Evolutionary conservation across 2,113 vertebrate species (phyloP).

Genomic region (Sminthopsis crassicaudata): DNA sequence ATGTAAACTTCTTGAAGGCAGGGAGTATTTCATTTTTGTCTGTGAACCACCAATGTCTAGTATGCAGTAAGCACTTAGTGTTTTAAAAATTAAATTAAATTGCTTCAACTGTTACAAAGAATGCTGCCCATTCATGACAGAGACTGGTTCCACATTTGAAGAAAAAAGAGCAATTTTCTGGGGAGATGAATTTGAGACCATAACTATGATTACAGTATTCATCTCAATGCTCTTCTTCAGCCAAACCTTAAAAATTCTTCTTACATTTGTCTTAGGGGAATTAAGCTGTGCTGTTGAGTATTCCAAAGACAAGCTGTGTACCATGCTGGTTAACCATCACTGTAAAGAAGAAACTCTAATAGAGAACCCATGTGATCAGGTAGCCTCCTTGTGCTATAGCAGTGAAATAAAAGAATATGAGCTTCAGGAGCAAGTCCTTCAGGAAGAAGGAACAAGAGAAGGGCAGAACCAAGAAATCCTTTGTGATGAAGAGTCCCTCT

Average conservation of each 20-base stretch:
- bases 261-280: constrained; percentile 70
- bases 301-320: constrained; percentile 21
- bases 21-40: not conserved
- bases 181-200: constrained; percentile 37
- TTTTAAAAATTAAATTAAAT: not conserved
- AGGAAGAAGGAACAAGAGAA: constrained; percentile 45
- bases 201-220: constrained; percentile 38
- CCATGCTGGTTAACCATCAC: constrained; percentile 53
- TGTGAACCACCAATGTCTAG: not conserved
- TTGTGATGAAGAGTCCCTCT: constrained; percentile 54
- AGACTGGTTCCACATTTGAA: constrained; percentile 35
- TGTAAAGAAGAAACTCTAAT: constrained; percentile 63
- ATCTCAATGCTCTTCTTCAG: constrained; percentile 39
- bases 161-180: constrained; percentile 15
- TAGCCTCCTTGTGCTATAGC: constrained; percentile 14
- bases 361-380: constrained; percentile 28
- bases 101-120: constrained; percentile 18
- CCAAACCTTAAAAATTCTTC: constrained; percentile 53
- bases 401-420: not conserved
- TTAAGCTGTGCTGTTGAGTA: constrained; percentile 47
- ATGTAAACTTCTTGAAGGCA: not conserved
- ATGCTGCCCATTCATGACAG: not conserved
- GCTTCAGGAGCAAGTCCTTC: constrained; percentile 51
- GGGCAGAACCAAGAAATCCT: constrained; percentile 38
- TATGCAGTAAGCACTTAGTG: not conserved